phyloP scores from a whole-genome alignment of 2,113 vertebrate genomes.

The Antennarius striatus region DNA sequence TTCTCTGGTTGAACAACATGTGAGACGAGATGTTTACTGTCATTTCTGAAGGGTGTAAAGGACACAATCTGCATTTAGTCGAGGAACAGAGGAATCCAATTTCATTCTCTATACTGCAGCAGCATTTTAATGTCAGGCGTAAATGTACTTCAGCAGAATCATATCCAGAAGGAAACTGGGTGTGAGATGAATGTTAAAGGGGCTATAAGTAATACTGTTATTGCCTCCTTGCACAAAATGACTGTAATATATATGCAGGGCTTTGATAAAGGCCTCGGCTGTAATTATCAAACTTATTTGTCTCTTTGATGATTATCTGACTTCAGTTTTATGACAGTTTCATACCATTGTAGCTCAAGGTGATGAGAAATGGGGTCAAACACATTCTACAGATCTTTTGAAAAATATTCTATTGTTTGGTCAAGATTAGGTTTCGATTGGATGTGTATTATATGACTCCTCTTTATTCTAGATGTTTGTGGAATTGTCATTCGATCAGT shows the following conservation, averaged over 20 bases:
- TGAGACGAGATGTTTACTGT: slow-evolving; percentile 57
- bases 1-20: slow-evolving; percentile 33
- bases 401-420: background rate
- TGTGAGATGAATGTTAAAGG: slow-evolving; percentile 65
- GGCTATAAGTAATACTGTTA: slow-evolving; percentile 29
- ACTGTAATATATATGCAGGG: slow-evolving; percentile 14
- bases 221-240: slow-evolving; percentile 15
- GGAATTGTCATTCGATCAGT: slow-evolving; percentile 24
- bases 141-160: slow-evolving; percentile 67
- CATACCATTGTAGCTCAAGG: slow-evolving; percentile 6
- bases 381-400: background rate
- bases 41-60: slow-evolving; percentile 57
- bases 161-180: slow-evolving; percentile 58
- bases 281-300: slow-evolving; percentile 28
- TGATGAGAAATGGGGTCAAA: background rate
- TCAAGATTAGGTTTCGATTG: slow-evolving; percentile 13
- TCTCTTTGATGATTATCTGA: slow-evolving; percentile 6
- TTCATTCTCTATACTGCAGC: slow-evolving; percentile 49
- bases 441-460: too few relatives aligned
- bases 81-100: slow-evolving; percentile 64
- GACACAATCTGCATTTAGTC: slow-evolving; percentile 65
- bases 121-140: slow-evolving; percentile 66
- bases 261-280: slow-evolving; percentile 18
- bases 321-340: slow-evolving; percentile 9
- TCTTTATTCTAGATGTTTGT: slow-evolving; percentile 14